Percentiles rank a stretch among this genome's conserved stretches.
These are phyloP conservation scores for Euzophera pinguis DNA, from an alignment of 2,888 invertebrate genomes.

Conservation along the genomic window DNA sequence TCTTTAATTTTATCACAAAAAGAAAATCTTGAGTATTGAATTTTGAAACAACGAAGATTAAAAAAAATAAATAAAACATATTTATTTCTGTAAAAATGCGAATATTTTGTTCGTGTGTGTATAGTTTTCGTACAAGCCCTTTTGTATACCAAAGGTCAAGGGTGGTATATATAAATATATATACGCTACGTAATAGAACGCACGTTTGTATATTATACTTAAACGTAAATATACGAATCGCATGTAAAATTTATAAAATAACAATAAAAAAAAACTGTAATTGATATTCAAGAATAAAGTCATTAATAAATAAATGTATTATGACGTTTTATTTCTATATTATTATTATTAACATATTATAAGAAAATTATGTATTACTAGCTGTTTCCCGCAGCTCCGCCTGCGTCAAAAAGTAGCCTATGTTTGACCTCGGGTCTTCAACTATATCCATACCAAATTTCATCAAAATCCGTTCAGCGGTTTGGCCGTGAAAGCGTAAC, in stretches of 20 bases:
- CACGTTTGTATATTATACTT: conserved; percentile 49
- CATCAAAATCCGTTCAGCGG: no score
- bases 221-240: conserved; percentile 44
- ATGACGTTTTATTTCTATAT: conserved; percentile 36
- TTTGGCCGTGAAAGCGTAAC: no score
- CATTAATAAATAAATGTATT: conserved; percentile 67
- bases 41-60: conserved; percentile 28
- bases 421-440: no score
- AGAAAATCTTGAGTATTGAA: conserved; percentile 16
- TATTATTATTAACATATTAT: no score
- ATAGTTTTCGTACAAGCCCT: conserved; percentile 20
- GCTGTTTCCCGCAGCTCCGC: no score
- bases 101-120: conserved; percentile 8
- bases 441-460: no score
- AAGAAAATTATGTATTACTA: no score
- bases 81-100: conserved; percentile 9
- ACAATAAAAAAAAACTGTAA: conserved; percentile 63
- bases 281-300: conserved; percentile 71
- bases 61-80: conserved; percentile 18
- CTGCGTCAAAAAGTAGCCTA: no score
- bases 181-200: conserved; percentile 38
- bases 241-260: conserved; percentile 65
- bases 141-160: conserved; percentile 24
- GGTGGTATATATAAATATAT: conserved; percentile 14
- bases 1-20: conserved; percentile 10